A percentile compares a stretch with the other conserved stretches of the same genome.
These are phyloP conservation scores for rat (Rattus norvegicus) DNA, from an alignment of 2,113 vertebrate genomes.

Conservation along the genomic window GRCr8 NC_086021.1:128618001-128618500, in stretches of 20 bases:
- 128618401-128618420: neutral
- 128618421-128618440: neutral
- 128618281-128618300: neutral
- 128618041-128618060: neutral
- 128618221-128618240: neutral
- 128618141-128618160: neutral
- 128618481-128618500: neutral
- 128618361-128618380: neutral
- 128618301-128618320: neutral
- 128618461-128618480: neutral
- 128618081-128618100: neutral
- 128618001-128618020: neutral
- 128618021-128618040: constrained; percentile 8
- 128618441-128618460: neutral
- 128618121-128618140: neutral
- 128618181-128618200: neutral
- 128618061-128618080: constrained; percentile 31
- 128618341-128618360: neutral
- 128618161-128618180: neutral
- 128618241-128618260: neutral
- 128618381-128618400: neutral
- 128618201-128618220: neutral
- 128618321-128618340: neutral
- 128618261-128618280: neutral
- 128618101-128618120: neutral